phyloP scores from a whole-genome alignment of 37 sponge, comb jelly and placozoan species.

The Crambe crambe region DNA sequence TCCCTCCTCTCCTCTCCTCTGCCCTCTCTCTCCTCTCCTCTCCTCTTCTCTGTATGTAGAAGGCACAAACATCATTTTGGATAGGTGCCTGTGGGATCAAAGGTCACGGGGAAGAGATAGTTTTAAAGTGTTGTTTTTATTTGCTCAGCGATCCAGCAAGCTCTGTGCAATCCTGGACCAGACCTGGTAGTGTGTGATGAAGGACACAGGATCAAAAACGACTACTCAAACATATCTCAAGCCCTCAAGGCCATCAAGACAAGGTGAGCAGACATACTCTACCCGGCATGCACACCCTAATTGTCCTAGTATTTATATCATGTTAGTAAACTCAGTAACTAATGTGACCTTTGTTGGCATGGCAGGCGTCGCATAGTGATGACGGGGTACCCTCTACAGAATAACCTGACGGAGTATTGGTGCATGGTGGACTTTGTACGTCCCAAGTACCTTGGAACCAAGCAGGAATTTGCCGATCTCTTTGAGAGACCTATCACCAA shows the following conservation, averaged over 20 bases:
- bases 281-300: too few species aligned
- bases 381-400: conserved; percentile 99
- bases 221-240: conserved; percentile 83
- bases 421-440: conserved; percentile 99
- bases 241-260: conserved; percentile 91
- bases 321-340: too few species aligned
- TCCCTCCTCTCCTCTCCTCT: too few species aligned
- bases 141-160: conserved; percentile 70
- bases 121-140: background rate
- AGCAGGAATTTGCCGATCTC: conserved; percentile 93
- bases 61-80: too few species aligned
- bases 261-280: conserved; percentile 50
- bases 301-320: too few species aligned
- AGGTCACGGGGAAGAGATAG: too few species aligned
- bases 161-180: conserved; percentile 92
- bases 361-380: conserved; percentile 92
- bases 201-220: conserved; percentile 97
- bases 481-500: conserved; percentile 96
- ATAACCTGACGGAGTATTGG: conserved; percentile 98
- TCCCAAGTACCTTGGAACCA: conserved; percentile 96
- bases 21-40: too few species aligned
- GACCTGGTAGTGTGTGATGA: conserved; percentile 98
- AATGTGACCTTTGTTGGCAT: too few species aligned
- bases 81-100: too few species aligned
- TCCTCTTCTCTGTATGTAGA: too few species aligned